A percentile compares a stretch with the other conserved stretches of the same genome.
phyloP scores from a whole-genome alignment of 2,113 vertebrate genomes.

The Coturnix japonica region DNA sequence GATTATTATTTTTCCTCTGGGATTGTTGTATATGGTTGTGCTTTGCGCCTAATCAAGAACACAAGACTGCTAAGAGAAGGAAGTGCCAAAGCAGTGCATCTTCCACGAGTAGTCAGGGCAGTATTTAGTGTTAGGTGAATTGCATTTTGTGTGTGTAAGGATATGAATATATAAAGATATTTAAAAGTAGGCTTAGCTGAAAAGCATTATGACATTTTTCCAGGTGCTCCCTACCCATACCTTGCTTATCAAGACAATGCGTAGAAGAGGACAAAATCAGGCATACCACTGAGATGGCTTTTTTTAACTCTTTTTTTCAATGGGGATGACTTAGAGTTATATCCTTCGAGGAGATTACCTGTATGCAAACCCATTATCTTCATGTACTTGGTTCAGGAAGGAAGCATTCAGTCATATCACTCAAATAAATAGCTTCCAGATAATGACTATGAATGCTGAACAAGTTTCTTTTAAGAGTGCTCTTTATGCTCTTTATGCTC shows the following conservation, averaged over 20 bases:
- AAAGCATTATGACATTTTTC: fast-evolving
- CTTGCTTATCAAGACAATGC: background rate
- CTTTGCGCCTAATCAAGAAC: background rate
- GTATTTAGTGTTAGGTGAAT: background rate
- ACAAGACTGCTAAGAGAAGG: background rate
- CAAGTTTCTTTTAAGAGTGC: background rate
- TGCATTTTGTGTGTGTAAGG: background rate
- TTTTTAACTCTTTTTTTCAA: background rate
- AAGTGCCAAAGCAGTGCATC: background rate
- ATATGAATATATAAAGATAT: background rate
- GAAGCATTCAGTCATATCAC: background rate
- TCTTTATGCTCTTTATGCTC: background rate
- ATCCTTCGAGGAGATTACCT: background rate
- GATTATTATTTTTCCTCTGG: background rate
- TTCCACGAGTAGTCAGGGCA: background rate
- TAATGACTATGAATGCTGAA: background rate
- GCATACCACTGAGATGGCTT: fast-evolving
- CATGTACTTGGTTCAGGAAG: background rate
- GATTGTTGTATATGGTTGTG: background rate
- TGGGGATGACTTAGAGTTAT: background rate
- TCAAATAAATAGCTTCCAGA: background rate
- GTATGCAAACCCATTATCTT: background rate
- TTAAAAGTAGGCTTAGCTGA: background rate
- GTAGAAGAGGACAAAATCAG: background rate
- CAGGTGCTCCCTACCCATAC: background rate